phyloP scores from a whole-genome alignment of 2,797 vertebrate genomes.

The Hipposideros larvatus region DNA sequence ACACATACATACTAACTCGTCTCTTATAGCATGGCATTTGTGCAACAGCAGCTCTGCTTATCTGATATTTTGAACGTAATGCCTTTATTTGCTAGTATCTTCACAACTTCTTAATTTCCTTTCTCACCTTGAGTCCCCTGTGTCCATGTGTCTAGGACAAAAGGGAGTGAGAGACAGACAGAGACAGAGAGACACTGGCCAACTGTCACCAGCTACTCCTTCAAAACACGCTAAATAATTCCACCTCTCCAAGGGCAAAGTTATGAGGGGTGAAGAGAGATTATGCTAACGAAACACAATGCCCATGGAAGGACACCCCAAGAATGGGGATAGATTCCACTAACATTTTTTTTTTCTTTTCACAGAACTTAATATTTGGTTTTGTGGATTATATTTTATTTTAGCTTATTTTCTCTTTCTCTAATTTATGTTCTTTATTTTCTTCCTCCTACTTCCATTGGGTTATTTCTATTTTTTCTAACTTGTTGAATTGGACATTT shows the following conservation, averaged over 20 bases:
- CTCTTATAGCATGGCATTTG: background rate
- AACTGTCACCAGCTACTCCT: background rate
- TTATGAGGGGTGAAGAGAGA: background rate
- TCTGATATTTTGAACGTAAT: background rate
- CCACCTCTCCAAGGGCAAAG: background rate
- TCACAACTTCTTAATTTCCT: background rate
- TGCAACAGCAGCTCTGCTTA: background rate
- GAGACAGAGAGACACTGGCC: background rate
- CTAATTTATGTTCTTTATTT: background rate
- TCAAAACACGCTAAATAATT: background rate
- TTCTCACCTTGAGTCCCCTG: background rate
- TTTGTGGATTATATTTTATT: background rate
- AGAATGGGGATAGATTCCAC: background rate
- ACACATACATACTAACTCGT: background rate
- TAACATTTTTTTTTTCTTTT: background rate
- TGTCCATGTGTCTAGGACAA: background rate
- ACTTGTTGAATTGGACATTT: background rate
- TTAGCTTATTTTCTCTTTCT: background rate
- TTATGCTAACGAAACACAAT: background rate
- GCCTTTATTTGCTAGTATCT: background rate
- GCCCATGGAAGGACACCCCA: background rate
- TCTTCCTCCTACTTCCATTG: background rate
- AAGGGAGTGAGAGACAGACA: background rate
- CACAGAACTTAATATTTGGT: background rate
- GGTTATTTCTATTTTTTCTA: background rate